These are phyloP conservation scores for Drosophila teissieri DNA, from an alignment of 1,140 invertebrate species.

Conservation along the genomic window DNA sequence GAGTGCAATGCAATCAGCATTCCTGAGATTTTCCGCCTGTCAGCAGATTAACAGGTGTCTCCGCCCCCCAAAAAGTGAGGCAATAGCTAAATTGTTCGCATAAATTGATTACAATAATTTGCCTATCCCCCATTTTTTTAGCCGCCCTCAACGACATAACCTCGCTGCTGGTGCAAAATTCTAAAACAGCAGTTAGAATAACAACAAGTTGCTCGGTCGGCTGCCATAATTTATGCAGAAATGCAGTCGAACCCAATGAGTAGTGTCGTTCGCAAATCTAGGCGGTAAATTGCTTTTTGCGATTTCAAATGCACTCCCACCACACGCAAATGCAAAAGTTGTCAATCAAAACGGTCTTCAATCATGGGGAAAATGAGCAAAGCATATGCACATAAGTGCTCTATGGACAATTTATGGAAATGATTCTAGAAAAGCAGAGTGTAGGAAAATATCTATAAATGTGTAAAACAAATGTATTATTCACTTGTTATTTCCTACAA, in stretches of 20 bases:
- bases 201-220: constrained; percentile 29
- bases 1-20: constrained; percentile 9
- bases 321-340: constrained; percentile 13
- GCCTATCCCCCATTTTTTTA: constrained; percentile 18
- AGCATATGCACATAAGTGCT: not conserved
- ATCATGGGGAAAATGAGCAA: not conserved
- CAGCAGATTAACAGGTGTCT: constrained; percentile 60
- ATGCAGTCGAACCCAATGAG: constrained; percentile 44
- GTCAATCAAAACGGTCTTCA: constrained; percentile 34
- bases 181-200: constrained; percentile 12
- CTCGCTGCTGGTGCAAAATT: constrained; percentile 22
- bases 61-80: constrained; percentile 34
- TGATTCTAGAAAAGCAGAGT: not conserved
- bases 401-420: not conserved
- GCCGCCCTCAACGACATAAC: constrained; percentile 27
- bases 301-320: constrained; percentile 22
- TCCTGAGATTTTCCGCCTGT: constrained; percentile 28
- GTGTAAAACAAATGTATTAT: too few relatives aligned
- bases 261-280: constrained; percentile 40
- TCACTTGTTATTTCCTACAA: too few relatives aligned
- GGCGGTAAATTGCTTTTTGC: constrained; percentile 37
- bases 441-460: not conserved
- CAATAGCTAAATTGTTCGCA: constrained; percentile 43
- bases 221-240: constrained; percentile 70
- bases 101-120: constrained; percentile 58